Base-by-base conservation (phyloP, 2,113 vertebrate genomes). In the Nerophis lumbriciformis region DNA sequence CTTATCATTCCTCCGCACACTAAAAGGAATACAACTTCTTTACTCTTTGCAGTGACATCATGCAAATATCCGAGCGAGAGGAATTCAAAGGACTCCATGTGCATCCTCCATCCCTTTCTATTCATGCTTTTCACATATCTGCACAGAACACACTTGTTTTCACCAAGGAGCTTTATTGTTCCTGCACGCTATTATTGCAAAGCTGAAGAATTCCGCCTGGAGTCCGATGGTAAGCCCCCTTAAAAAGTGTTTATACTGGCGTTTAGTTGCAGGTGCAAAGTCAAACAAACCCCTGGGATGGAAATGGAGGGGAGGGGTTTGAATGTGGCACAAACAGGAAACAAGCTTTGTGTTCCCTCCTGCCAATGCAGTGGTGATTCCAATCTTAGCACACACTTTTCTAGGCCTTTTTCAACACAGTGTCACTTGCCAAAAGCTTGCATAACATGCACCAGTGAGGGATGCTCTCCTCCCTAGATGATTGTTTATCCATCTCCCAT, bases 241-340 rank as follows among this genome's bases (percentile, higher is more conserved):
- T 45, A 45, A 50, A 75, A 53, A 67, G 60, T 73, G 63, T 83
- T 84, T 80, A 28, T 64, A 53, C 64, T 72, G 75, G 73, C 54
- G 54, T 72, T 59, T 55, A 58, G 76, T 47, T 63, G 78, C 86
- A 88, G 84, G 86, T 88, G 82, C 83, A 81, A 71, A 74, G 71
- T 77, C 60, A 16, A 66, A 71, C 65, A 11, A 60, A 50, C 59
- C 62, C 67, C n/a, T 51, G 71, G 77, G 79, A 88, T 82, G 84
- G 82, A 85, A 83, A 72, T 76, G 71, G 59, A 65, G 80, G 67
- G 84, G 83, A 76, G 75, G 81, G 69, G 80, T 69, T 76, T 83
- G 64, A 82, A 57, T 68, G 80, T 72, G 74, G 75, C 82, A 82
- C 84, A 85, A 85, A 88, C 85, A 88, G 86, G 86, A 88, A 87